phyloP scores from a whole-genome alignment of 2,797 vertebrate species.

The Helostoma temminkii region DNA sequence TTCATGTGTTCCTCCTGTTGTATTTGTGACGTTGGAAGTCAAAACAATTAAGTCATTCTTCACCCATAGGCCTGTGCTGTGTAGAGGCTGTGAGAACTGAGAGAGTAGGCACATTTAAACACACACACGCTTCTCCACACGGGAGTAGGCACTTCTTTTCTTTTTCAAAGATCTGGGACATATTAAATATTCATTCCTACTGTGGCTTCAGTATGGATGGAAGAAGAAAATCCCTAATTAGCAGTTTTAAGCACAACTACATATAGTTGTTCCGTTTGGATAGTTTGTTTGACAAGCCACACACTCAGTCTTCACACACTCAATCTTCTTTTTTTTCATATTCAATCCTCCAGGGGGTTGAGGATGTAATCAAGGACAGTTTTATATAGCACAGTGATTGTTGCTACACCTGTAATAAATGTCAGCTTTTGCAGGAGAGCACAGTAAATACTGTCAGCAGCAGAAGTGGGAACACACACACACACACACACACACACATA shows the following conservation, averaged over 20 bases:
- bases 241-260: conserved; percentile 28
- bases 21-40: conserved; percentile 63
- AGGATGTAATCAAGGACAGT: conserved; percentile 36
- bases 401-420: conserved; percentile 52
- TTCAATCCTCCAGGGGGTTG: background rate
- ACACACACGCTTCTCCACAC: conserved; percentile 3
- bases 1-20: conserved; percentile 59
- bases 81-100: conserved; percentile 25
- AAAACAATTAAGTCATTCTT: conserved; percentile 72
- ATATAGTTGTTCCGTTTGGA: conserved; percentile 15
- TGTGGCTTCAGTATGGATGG: conserved; percentile 42
- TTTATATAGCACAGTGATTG: conserved; percentile 12
- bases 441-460: conserved; percentile 34
- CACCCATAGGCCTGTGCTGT: conserved; percentile 54
- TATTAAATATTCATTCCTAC: conserved; percentile 65
- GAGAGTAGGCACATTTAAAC: conserved; percentile 22
- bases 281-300: conserved; percentile 26
- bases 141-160: background rate
- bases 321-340: background rate
- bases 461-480: background rate
- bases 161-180: conserved; percentile 47
- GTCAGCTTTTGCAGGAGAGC: conserved; percentile 17
- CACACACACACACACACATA: conserved; percentile 23
- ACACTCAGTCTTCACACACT: background rate
- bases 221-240: conserved; percentile 45